Evolutionary conservation across 1,140 invertebrate genomes (phyloP), one percentile per base, ranked within the genome.

Genomic region (Drosophila nebulosa): DNA sequence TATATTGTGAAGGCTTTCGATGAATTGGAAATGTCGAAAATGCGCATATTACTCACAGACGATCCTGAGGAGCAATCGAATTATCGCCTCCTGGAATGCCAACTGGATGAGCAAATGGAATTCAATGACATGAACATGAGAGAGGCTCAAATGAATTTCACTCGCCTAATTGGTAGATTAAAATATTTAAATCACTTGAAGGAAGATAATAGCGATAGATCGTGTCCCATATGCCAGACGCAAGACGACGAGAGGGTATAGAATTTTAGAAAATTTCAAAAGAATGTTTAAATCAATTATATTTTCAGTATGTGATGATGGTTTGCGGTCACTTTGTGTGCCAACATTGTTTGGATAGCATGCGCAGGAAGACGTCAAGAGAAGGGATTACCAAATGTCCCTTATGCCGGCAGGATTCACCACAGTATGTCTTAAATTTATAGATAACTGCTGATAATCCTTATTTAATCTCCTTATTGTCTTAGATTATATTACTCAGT

Each of bases 1-100:
- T 90, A 81, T 58, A 77, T 90, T 14, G 76, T 91, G 1, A 91
- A 91, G 27, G 93, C 94, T 6, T 92, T 94, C 46, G 96, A 97
- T 92, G 96, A 97, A 92, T 79, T 97, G 24, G 93, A 93, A 69
- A 96, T 96, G 94, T 95, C 95, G 21, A 96, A 95, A 69, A 93
- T 94, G 39, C 90, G 95, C 36, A 91, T 96, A 64, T 50, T 70
- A 1, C 55, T 90, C 0, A 83, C 79, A 1, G 65, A 84, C n/a
- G 58, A 90, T 27, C 77, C 84, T 0, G 69, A 89, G 1, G 78
- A 90, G 50, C 84, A 80, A 22, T 83, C 90, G 0, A 89, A 81
- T 22, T 90, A 51, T 69, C 79, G 80, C 16, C 64, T 91, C 6
- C 56, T 89, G n/a, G 32, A 52, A 0, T 74, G 64, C 21, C 81